A percentile compares a stretch with the other conserved stretches of the same genome.
These are phyloP conservation scores for Dicyrtoma fusca DNA, from an alignment of 2,888 invertebrate genomes.

Conservation along the genomic window DNA sequence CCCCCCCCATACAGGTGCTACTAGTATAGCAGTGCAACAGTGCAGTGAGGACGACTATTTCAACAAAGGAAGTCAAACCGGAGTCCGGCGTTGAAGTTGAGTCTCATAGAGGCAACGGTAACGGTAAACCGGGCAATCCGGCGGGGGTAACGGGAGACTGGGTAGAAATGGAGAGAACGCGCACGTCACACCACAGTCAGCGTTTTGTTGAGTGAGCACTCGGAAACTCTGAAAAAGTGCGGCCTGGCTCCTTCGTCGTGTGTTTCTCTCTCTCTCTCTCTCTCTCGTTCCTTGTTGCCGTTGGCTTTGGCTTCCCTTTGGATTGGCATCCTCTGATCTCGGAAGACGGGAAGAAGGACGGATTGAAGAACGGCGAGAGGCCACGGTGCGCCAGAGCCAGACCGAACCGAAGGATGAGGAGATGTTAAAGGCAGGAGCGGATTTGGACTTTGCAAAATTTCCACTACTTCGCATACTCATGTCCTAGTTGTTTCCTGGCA, in stretches of 20 bases:
- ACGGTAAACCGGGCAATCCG: too few relatives aligned
- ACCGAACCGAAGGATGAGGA: slow-evolving; percentile 9
- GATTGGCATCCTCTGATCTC: background rate
- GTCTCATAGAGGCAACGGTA: slow-evolving; percentile 9
- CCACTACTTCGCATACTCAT: slow-evolving; percentile 48
- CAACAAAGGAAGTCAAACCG: too few relatives aligned
- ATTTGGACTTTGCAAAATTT: slow-evolving; percentile 44
- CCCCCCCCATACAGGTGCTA: too few relatives aligned
- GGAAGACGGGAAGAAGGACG: slow-evolving; percentile 6
- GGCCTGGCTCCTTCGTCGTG: background rate
- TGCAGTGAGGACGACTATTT: too few relatives aligned
- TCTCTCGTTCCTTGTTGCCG: background rate
- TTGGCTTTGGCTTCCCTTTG: background rate
- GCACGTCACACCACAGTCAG: too few relatives aligned
- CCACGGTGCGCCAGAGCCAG: slow-evolving; percentile 15
- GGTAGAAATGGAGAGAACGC: slow-evolving; percentile 13
- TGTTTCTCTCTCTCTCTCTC: background rate
- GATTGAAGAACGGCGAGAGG: slow-evolving; percentile 7
- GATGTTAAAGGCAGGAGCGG: slow-evolving; percentile 2
- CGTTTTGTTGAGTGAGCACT: too few relatives aligned
- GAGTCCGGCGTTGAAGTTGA: too few relatives aligned
- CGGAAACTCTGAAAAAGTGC: slow-evolving; percentile 20
- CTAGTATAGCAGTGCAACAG: too few relatives aligned
- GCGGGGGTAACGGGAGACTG: too few relatives aligned
- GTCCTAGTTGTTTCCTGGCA: slow-evolving; percentile 57